Base-by-base conservation (phyloP, 2,888 invertebrate species). In the Ochropleura plecta region DNA sequence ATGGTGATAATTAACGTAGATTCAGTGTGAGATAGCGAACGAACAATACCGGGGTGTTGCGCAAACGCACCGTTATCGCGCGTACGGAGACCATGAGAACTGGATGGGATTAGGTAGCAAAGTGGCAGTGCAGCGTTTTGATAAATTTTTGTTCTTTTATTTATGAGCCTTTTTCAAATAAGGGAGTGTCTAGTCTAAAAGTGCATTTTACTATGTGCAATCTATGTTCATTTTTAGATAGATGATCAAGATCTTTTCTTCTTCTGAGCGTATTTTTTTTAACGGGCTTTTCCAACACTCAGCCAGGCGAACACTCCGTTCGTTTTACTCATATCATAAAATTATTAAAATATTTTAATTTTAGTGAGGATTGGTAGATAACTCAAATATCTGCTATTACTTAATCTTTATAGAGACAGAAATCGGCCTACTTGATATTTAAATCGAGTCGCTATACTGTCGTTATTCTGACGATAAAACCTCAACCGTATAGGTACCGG, bases 1-100 rank as follows among this genome's bases (percentile, higher is more conserved):
- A 88, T 82, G 87, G 83, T 78, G 78, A 88, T 90, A 90, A 91
- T 92, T 90, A 90, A 78, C 77, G 85, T 83, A 90, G 93, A 93
- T 92, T 70, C 79, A 73, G 71, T 83, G 75, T 55, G 78, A 78
- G 91, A 92, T 92, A 90, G 63, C 67, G 63, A 65, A 44, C 67
- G 86, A 91, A 92, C 92, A 92, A 92, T 92, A 90, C 89, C 78
- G 82, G 74, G 74, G 82, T 76, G 68, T 91, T 90, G 89, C 89
- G 88, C 84, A 87, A 90, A 77, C 78, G 68, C 82, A 79, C 8
- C 64, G 76, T 80, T 87, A 84, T 82, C 83, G 73, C 70, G 65
- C 65, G 57, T 66, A 7, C 49, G 51, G 57, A 79, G 80, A 79
- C 86, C 86, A 83, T 84, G 87, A 83, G 85, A 88, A 86, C 80